phyloP scores from a whole-genome alignment of 2,113 vertebrate species.

The Neoarius graeffei region DNA sequence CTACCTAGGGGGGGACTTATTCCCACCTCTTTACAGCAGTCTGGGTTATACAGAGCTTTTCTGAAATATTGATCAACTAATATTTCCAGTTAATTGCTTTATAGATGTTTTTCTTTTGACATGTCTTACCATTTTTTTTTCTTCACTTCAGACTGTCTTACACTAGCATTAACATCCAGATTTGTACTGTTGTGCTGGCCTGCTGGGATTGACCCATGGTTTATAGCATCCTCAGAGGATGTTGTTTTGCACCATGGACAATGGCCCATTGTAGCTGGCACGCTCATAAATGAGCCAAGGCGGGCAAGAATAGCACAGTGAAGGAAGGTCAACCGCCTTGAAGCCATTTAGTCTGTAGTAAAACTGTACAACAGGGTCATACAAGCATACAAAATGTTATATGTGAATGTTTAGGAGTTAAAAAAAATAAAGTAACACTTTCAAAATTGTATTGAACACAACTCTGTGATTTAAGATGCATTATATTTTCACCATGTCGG shows the following conservation, averaged over 20 bases:
- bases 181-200: conserved; percentile 7
- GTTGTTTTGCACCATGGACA: conserved; percentile 25
- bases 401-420: background rate
- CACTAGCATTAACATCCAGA: background rate
- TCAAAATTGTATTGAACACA: background rate
- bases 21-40: background rate
- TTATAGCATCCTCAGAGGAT: conserved; percentile 43
- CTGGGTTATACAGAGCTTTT: background rate
- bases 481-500: background rate
- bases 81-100: background rate
- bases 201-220: conserved; percentile 25
- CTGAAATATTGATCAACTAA: background rate
- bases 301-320: background rate
- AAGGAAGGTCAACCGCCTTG: background rate
- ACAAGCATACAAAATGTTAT: background rate
- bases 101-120: background rate
- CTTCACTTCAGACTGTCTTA: background rate
- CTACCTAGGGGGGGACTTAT: background rate
- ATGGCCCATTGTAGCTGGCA: conserved; percentile 19
- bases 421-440: background rate
- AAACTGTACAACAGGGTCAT: background rate
- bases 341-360: background rate
- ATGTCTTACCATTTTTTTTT: background rate
- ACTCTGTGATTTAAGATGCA: background rate
- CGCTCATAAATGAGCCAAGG: background rate